A percentile compares a stretch with the other conserved stretches of the same genome.
phyloP scores from a whole-genome alignment of 2,888 invertebrate genomes.

The Eremobia ochroleuca region DNA sequence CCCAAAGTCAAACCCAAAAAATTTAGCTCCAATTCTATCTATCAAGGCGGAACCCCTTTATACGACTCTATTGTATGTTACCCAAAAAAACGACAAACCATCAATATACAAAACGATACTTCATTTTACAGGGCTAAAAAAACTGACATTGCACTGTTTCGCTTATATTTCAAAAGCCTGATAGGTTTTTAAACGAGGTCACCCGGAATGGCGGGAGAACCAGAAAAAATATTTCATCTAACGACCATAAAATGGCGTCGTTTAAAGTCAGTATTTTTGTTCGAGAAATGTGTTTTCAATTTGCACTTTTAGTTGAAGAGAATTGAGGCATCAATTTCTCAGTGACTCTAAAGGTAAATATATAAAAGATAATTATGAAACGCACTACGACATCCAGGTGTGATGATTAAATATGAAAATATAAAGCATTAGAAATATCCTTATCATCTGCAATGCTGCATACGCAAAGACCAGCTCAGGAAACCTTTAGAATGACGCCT shows the following conservation, averaged over 20 bases:
- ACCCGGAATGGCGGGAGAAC: constrained; percentile 54
- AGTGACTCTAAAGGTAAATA: background rate
- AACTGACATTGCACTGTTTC: constrained; percentile 52
- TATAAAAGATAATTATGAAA: no score
- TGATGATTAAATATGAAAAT: background rate
- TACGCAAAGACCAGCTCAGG: background rate
- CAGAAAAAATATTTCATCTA: constrained; percentile 65
- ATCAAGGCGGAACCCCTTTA: background rate
- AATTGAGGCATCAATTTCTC: background rate
- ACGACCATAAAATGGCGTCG: constrained; percentile 66
- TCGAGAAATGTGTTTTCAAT: constrained; percentile 56
- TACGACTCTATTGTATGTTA: background rate
- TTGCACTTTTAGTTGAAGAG: constrained; percentile 8
- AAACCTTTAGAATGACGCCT: background rate
- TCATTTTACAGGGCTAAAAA: constrained; percentile 38
- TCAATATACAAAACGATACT: constrained; percentile 57
- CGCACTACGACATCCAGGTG: no score
- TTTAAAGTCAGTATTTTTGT: constrained; percentile 63
- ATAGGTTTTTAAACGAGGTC: constrained; percentile 70
- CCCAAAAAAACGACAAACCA: constrained; percentile 4
- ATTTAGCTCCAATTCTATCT: background rate
- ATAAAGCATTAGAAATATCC: background rate
- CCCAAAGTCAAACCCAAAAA: background rate
- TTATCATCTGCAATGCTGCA: background rate
- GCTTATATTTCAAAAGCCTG: constrained; percentile 67